Evolutionary conservation across 2,888 invertebrate species (phyloP).

Genomic region (Sylvicola fuscatus): DNA sequence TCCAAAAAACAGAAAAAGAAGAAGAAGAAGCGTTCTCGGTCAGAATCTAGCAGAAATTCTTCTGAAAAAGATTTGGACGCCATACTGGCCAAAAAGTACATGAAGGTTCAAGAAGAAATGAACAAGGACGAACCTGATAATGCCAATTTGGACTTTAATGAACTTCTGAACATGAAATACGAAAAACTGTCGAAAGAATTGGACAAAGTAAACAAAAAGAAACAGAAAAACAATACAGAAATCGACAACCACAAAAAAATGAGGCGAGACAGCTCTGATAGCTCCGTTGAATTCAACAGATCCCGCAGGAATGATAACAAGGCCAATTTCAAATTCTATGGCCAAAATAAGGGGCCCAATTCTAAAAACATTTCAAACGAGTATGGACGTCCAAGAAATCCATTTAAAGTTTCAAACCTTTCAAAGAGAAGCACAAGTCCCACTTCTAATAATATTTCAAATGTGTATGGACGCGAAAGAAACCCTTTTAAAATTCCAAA

Average conservation of each 20-base stretch:
- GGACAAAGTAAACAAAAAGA: constrained; percentile 15
- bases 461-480: no score
- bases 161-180: constrained; percentile 21
- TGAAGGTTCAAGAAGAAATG: constrained; percentile 34
- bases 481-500: no score
- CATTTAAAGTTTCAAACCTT: no score
- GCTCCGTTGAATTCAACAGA: no score
- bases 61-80: constrained; percentile 36
- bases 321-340: no score
- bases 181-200: constrained; percentile 22
- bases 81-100: constrained; percentile 47
- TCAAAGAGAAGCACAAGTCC: no score
- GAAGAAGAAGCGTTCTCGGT: constrained; percentile 13
- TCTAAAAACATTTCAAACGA: no score
- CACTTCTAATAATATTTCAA: no score
- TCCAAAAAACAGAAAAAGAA: constrained; percentile 18
- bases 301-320: no score
- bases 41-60: constrained; percentile 12
- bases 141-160: constrained; percentile 17
- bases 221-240: constrained; percentile 7
- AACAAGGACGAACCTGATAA: constrained; percentile 12
- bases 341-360: no score
- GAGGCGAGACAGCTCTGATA: background rate
- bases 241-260: background rate
- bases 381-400: no score